Evolutionary conservation across 1,140 invertebrate genomes (phyloP), one percentile per base, ranked within the genome.

Genomic region (Gryllus bimaculatus): DNA sequence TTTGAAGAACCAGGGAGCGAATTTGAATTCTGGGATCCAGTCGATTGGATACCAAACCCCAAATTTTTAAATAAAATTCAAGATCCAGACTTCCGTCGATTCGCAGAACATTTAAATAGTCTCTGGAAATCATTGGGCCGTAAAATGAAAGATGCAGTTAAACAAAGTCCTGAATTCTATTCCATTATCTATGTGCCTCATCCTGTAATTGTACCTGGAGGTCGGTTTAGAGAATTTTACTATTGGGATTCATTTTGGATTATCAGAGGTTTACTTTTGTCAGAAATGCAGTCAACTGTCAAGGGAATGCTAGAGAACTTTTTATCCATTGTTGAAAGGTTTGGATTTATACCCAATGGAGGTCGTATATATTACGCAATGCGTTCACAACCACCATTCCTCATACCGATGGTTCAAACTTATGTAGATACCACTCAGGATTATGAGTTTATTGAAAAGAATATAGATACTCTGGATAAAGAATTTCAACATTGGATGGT

Each of bases 161-260:
- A 84, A 4, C 78, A 85, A 8, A 83, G 93, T 83, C 90, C 90
- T 0, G 88, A 91, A 18, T 86, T 87, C 13, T 91, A 92, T 82
- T 94, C 94, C 80, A 87, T 94, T 78, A 90, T 96, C 78, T 92
- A 92, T 79, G 89, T 96, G 3, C 89, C 93, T 0, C 90, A 96
- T 83, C 92, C 92, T 15, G 93, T 96, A 81, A 90, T 96, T 21
- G 90, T 96, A 47, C 95, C 96, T 3, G 95, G 96, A 8, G 95
- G 95, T 8, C 87, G 95, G 79, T 97, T 97, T 84, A 92, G 92
- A 84, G 93, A 95, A 83, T 88, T 93, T 76, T 97, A 96, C 84
- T 96, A 96, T 83, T 96, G 95, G 94, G 95, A 96, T 84, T 93
- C 94, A 2, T 96, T 92, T 85, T 96, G 95, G 95, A 91, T 95